Conservation (phyloP, 2,113 vertebrate genomes). For the Pholis gunnellus region DNA sequence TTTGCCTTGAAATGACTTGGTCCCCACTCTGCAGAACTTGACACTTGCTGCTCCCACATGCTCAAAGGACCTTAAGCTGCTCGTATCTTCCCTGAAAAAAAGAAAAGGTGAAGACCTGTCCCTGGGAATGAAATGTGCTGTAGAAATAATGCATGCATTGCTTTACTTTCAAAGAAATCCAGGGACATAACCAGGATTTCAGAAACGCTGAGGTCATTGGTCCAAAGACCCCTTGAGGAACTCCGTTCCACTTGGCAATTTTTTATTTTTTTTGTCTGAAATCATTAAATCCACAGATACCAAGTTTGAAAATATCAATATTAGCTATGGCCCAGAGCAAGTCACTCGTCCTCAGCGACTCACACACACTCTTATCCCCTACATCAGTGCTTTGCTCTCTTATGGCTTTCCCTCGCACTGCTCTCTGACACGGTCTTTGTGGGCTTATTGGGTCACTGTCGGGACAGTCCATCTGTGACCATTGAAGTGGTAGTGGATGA, state of each 20-base stretch:
- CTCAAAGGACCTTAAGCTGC: neutral
- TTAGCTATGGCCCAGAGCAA: neutral
- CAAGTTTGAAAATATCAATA: neutral
- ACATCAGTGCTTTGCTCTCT: slow-evolving; percentile 26
- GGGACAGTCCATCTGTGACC: slow-evolving; percentile 13
- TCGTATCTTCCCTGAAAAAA: neutral
- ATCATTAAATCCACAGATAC: neutral
- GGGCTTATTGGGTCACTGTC: slow-evolving; percentile 2
- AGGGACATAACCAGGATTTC: neutral
- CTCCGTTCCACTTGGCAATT: neutral
- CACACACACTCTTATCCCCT: slow-evolving; percentile 12
- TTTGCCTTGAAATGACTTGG: neutral
- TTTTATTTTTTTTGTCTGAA: neutral
- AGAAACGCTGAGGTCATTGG: neutral
- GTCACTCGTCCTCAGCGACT: slow-evolving; percentile 26
- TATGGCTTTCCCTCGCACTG: neutral
- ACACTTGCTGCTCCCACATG: neutral
- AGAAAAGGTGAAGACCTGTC: neutral
- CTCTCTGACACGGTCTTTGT: slow-evolving; percentile 14
- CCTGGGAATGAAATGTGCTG: neutral
- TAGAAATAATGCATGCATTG: neutral
- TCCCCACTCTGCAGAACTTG: neutral
- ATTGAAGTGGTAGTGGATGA: neutral
- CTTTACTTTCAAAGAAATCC: neutral
- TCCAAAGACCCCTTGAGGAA: neutral